These are phyloP conservation scores for Sebastes minor DNA, from an alignment of 2,797 vertebrate genomes.

Conservation along the genomic window DNA sequence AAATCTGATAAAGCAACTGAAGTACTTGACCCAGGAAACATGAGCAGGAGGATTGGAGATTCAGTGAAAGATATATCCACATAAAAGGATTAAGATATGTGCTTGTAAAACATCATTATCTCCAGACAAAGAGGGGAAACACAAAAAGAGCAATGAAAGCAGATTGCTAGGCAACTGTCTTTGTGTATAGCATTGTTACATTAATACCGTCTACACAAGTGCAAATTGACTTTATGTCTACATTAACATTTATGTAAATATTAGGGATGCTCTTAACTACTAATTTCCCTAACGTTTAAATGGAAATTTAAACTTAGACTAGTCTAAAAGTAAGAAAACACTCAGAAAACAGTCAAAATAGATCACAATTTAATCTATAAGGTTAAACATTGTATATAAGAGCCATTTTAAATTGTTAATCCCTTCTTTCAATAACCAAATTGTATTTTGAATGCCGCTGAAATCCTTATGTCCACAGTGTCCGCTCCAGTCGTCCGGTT, in stretches of 20 bases:
- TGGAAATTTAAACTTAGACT: no score
- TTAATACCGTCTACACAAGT: neutral
- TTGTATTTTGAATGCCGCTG: no score
- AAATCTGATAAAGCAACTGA: neutral
- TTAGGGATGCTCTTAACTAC: no score
- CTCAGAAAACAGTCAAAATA: no score
- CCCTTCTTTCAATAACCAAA: no score
- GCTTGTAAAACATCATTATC: constrained; percentile 61
- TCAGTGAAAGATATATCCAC: constrained; percentile 52
- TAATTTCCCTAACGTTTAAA: no score
- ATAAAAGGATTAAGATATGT: constrained; percentile 49
- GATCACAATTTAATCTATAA: no score
- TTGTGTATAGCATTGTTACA: neutral
- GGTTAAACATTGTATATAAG: no score
- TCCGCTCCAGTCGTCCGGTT: no score
- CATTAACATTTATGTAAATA: neutral
- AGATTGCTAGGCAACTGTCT: neutral
- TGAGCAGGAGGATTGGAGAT: constrained; percentile 18
- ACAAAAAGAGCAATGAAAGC: neutral
- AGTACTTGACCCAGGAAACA: neutral
- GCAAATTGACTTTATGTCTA: neutral
- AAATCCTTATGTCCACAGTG: no score
- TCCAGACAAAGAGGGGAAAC: neutral
- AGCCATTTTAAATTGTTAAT: no score
- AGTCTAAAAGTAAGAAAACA: no score